Conservation (phyloP, 2,113 vertebrate genomes). For the rabbit (Oryctolagus cuniculus) region DNA sequence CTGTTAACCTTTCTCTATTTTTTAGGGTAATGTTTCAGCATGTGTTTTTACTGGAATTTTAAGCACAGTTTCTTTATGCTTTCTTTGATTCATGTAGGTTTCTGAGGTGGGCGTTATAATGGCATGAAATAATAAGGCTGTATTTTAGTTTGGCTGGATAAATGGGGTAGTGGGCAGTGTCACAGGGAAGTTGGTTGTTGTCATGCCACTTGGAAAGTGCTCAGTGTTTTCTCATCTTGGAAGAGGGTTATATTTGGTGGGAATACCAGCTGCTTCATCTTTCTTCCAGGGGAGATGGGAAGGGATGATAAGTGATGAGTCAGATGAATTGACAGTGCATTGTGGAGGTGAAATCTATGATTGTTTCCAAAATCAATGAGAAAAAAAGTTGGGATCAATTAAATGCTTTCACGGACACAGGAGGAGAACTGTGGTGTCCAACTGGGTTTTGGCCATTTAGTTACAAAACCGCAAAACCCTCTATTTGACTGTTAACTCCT, state of each 20-base stretch:
- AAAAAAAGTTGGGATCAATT: background rate
- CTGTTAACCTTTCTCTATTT: background rate
- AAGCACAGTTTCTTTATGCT: background rate
- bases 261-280: background rate
- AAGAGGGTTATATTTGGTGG: background rate
- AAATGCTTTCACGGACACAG: background rate
- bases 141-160: background rate
- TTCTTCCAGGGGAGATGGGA: background rate
- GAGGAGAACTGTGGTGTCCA: background rate
- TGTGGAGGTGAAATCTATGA: background rate
- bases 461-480: background rate
- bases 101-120: background rate
- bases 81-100: background rate
- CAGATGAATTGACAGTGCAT: background rate
- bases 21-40: background rate
- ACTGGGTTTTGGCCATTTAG: background rate
- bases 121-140: background rate
- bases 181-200: background rate
- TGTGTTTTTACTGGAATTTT: slow-evolving; percentile 1
- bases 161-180: background rate
- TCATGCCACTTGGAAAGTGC: background rate
- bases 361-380: background rate
- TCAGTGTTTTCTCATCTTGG: background rate
- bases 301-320: background rate
- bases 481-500: background rate